A percentile compares a stretch with the other conserved stretches of the same genome.
Evolutionary conservation across 2,888 invertebrate species (phyloP).

Genomic region (Melinaea menophilus): DNA sequence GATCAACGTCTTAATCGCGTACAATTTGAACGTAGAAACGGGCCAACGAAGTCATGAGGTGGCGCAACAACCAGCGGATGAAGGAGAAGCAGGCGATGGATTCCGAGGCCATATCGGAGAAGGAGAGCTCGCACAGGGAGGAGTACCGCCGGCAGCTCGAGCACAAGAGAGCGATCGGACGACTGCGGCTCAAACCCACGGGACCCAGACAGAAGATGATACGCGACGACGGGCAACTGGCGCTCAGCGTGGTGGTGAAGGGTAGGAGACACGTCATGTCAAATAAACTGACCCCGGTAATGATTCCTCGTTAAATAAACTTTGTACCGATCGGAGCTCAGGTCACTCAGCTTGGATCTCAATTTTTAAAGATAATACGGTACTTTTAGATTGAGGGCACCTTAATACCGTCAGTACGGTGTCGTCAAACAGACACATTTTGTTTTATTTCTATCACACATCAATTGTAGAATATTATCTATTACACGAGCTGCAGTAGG

Average conservation of each 20-base stretch:
- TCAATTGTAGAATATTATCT: no score
- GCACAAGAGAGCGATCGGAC: slow-evolving; percentile 79
- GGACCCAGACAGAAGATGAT: slow-evolving; percentile 79
- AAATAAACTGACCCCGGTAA: not conserved
- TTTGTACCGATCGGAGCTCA: no score
- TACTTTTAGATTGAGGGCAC: no score
- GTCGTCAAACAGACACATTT: no score
- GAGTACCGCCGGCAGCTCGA: slow-evolving; percentile 81
- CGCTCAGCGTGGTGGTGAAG: slow-evolving; percentile 82
- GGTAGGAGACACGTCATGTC: slow-evolving; percentile 52
- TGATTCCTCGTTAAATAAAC: no score
- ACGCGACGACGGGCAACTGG: slow-evolving; percentile 68
- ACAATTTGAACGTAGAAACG: slow-evolving; percentile 69
- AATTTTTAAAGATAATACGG: no score
- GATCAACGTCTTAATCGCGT: not conserved
- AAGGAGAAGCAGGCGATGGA: slow-evolving; percentile 81
- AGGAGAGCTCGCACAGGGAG: slow-evolving; percentile 80
- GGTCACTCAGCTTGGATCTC: no score
- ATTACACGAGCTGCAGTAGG: no score
- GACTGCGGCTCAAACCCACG: slow-evolving; percentile 66
- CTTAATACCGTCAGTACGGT: no score
- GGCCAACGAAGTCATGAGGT: slow-evolving; percentile 82
- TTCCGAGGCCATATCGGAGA: slow-evolving; percentile 79
- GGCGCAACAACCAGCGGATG: slow-evolving; percentile 79
- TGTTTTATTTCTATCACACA: no score